Conservation (phyloP, 2,888 invertebrate species). For the Xanthia icteritia region DNA sequence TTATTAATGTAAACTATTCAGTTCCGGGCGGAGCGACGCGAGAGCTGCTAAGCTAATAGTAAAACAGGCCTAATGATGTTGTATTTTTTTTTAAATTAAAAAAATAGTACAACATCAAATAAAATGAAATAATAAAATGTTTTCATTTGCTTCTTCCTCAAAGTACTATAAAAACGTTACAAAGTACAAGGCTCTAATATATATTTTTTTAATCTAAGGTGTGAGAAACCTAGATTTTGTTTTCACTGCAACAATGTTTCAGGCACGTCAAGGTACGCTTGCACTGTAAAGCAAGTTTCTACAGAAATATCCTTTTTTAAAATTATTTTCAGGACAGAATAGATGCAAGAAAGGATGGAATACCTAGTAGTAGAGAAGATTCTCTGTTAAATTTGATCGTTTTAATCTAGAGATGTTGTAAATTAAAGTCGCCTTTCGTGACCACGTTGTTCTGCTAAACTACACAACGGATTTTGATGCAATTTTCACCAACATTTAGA, state of each 20-base stretch:
- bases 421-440: too few relatives aligned
- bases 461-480: too few relatives aligned
- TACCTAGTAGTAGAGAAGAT: neutral
- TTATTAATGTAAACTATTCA: neutral
- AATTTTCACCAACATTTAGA: too few relatives aligned
- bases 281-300: neutral
- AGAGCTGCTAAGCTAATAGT: neutral
- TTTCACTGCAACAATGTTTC: slow-evolving; percentile 13
- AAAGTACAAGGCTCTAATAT: neutral
- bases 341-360: too few relatives aligned
- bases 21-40: neutral
- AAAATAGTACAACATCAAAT: neutral
- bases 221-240: neutral
- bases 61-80: neutral
- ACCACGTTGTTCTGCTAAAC: too few relatives aligned
- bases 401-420: neutral
- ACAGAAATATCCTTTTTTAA: neutral
- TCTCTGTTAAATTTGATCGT: neutral
- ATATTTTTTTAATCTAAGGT: too few relatives aligned
- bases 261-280: neutral
- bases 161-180: neutral
- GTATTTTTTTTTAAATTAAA: too few relatives aligned
- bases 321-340: neutral
- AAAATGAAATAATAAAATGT: neutral
- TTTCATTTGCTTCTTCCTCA: slow-evolving; percentile 1